phyloP scores from a whole-genome alignment of 2,797 vertebrate genomes.

The Balearica regulorum region DNA sequence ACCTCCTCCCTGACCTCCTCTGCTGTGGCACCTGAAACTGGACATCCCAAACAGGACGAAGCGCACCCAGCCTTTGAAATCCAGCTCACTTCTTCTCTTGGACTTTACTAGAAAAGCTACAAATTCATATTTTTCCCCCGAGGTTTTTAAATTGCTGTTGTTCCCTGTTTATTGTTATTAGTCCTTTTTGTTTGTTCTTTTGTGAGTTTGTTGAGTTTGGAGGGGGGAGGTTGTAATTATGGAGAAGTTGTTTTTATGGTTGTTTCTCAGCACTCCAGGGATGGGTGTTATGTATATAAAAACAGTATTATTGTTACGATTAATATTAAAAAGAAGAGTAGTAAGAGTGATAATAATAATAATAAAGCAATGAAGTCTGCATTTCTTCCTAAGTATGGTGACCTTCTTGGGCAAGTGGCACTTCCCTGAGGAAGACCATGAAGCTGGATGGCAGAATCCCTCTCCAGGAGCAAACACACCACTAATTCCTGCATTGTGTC shows the following conservation, averaged over 20 bases:
- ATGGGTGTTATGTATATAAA: background rate
- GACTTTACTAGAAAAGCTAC: background rate
- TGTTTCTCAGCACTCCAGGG: background rate
- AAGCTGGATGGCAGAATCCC: background rate
- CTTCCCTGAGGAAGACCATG: background rate
- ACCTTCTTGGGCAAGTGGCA: background rate
- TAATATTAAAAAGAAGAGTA: conserved; percentile 26
- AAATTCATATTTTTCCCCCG: background rate
- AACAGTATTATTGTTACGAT: background rate
- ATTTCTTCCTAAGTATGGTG: background rate
- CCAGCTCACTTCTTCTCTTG: background rate
- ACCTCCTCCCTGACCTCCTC: background rate
- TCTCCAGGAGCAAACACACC: background rate
- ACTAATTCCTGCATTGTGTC: background rate
- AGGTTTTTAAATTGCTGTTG: conserved; percentile 14
- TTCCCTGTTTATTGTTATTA: conserved; percentile 19
- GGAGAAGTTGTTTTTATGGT: background rate
- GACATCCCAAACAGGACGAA: background rate
- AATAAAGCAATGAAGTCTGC: background rate
- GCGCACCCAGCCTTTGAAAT: background rate
- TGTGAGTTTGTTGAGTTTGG: background rate
- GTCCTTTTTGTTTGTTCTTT: conserved; percentile 19
- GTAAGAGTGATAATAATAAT: background rate
- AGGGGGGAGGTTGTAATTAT: background rate
- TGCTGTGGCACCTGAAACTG: background rate